Evolutionary conservation across 2,113 vertebrate species (phyloP), one percentile per base, ranked within the genome.

Genomic region (Pleuronectes platessa): DNA sequence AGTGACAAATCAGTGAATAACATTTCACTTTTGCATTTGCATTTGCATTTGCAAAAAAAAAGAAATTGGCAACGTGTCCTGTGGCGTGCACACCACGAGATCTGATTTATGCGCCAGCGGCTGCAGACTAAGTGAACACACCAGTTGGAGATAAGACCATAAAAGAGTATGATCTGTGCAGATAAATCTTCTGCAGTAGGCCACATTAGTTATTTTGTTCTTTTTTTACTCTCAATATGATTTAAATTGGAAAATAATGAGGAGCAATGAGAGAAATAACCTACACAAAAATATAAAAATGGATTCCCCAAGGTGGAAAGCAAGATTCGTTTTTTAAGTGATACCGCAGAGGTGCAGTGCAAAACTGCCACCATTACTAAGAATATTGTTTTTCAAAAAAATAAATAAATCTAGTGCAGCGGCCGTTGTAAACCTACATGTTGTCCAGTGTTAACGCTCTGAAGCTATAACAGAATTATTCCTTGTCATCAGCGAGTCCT

Each of bases 21-120:
- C n/a, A n/a, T n/a, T n/a, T n/a, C n/a, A n/a, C n/a, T n/a, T n/a
- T n/a, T n/a, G n/a, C n/a, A n/a, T n/a, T n/a, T n/a, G n/a, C n/a
- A 76, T 79, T 64, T 65, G 62, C 3, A 75, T 45, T 68, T 59
- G 26, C 73, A 47, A 13, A 21, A 54, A 74, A 63, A 76, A 55
- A 53, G 21, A 60, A 45, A 59, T 63, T 59, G 45, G 45, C 17
- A 18, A 18, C n/a, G 61, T 55, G 15, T 53, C 51, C n/a, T 7
- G 24, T 27, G 24, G 53, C 47, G 71, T 70, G 40, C 61, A 27
- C 71, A 47, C 65, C 68, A 47, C 40, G 80, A 74, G 75, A 66
- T 76, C 58, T 78, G 60, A 84, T 85, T 81, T 54, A 73, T 81
- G 53, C 58, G 70, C 61, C 45, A 63, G 79, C 58, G 51, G 53